A percentile compares a stretch with the other conserved stretches of the same genome.
Evolutionary conservation across 2,113 vertebrate genomes (phyloP).

Genomic region (Bubo blakistoni): DNA sequence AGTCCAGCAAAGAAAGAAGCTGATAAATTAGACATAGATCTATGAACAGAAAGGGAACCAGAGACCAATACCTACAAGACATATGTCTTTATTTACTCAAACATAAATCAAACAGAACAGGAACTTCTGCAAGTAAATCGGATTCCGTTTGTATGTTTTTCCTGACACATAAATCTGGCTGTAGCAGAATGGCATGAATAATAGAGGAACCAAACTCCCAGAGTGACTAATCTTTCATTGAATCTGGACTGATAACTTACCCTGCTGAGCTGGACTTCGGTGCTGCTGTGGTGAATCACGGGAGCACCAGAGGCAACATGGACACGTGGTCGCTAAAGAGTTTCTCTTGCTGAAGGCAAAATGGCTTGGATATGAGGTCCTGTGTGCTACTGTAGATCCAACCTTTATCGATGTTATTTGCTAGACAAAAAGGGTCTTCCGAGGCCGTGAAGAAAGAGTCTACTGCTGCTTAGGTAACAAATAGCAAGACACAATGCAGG

Average conservation of each 20-base stretch:
- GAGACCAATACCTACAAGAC: slow-evolving; percentile 69
- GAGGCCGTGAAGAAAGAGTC: background rate
- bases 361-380: background rate
- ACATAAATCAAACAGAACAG: slow-evolving; percentile 75
- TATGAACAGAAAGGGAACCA: slow-evolving; percentile 52
- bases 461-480: background rate
- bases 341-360: background rate
- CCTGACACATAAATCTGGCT: slow-evolving; percentile 83
- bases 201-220: slow-evolving; percentile 74
- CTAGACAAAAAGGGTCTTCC: background rate
- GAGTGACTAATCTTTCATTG: slow-evolving; percentile 72
- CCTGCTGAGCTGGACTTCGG: slow-evolving; percentile 40
- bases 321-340: background rate
- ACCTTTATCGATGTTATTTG: background rate
- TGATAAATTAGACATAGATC: slow-evolving; percentile 62
- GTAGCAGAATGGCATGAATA: slow-evolving; percentile 74
- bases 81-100: slow-evolving; percentile 79
- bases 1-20: slow-evolving; percentile 48
- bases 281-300: background rate
- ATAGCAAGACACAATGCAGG: background rate
- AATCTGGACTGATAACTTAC: slow-evolving; percentile 64
- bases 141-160: slow-evolving; percentile 82
- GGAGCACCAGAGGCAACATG: background rate
- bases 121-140: slow-evolving; percentile 76
- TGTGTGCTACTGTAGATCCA: background rate